Conservation (phyloP, 2,797 vertebrate genomes). For the Pantherophis alleghaniensis region DNA sequence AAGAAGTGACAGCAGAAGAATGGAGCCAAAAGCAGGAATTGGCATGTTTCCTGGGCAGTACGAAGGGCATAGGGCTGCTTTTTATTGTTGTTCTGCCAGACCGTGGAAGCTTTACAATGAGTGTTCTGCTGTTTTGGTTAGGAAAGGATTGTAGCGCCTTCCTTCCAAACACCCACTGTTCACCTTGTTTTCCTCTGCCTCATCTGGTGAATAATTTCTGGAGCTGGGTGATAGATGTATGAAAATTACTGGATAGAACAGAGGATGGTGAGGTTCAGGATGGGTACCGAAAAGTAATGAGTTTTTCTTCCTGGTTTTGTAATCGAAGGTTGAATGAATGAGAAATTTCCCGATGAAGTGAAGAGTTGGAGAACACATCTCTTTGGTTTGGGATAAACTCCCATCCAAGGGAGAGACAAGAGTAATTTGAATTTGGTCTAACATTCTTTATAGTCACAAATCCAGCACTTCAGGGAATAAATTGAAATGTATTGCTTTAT, state of each 20-base stretch:
- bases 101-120: constrained; percentile 27
- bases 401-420: neutral
- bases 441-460: neutral
- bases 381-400: neutral
- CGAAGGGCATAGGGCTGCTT: constrained; percentile 36
- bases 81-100: constrained; percentile 6
- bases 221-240: neutral
- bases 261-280: neutral
- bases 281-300: neutral
- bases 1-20: constrained; percentile 10
- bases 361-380: neutral
- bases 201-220: neutral
- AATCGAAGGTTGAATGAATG: neutral
- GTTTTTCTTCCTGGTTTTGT: neutral
- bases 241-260: neutral
- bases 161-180: neutral
- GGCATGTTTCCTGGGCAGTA: constrained; percentile 39
- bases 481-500: neutral
- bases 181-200: neutral
- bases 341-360: neutral
- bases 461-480: neutral
- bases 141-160: neutral
- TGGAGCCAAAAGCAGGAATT: constrained; percentile 44
- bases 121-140: neutral
- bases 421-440: neutral